A percentile compares a stretch with the other conserved stretches of the same genome.
phyloP scores from a whole-genome alignment of 2,797 vertebrate species.

The Gobionotothen gibberifrons region DNA sequence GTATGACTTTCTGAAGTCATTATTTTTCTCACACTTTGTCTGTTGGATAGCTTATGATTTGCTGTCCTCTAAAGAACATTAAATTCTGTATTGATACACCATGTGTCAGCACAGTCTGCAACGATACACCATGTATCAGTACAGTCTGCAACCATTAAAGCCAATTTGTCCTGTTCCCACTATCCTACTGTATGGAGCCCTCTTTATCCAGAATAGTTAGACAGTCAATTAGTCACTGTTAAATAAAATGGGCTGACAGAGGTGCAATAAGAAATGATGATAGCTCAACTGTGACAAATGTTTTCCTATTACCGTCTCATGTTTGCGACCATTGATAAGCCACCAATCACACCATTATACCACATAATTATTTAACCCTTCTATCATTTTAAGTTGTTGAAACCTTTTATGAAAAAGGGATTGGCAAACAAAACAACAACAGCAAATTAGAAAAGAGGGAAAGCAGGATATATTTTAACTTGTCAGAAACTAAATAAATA shows the following conservation, averaged over 20 bases:
- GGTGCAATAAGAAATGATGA: constrained; percentile 1
- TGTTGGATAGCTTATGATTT: constrained; percentile 32
- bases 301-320: neutral
- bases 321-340: neutral
- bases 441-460: neutral
- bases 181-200: constrained; percentile 7
- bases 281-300: constrained; percentile 16
- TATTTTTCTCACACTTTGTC: constrained; percentile 48
- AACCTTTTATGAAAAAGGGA: neutral
- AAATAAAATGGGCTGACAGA: constrained; percentile 1
- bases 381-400: neutral
- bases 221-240: constrained; percentile 16
- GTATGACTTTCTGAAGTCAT: constrained; percentile 34
- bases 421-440: neutral
- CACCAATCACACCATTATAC: neutral
- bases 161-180: constrained; percentile 63
- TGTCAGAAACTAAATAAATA: neutral
- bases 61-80: constrained; percentile 32
- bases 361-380: neutral
- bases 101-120: constrained; percentile 61
- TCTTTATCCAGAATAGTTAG: constrained; percentile 30
- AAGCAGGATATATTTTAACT: neutral
- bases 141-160: constrained; percentile 48
- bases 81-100: constrained; percentile 53
- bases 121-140: constrained; percentile 69